Percentiles rank a stretch among this genome's conserved stretches.
These are phyloP conservation scores for Brachypteracias leptosomus DNA, from an alignment of 2,113 vertebrate species.

Conservation along the genomic window DNA sequence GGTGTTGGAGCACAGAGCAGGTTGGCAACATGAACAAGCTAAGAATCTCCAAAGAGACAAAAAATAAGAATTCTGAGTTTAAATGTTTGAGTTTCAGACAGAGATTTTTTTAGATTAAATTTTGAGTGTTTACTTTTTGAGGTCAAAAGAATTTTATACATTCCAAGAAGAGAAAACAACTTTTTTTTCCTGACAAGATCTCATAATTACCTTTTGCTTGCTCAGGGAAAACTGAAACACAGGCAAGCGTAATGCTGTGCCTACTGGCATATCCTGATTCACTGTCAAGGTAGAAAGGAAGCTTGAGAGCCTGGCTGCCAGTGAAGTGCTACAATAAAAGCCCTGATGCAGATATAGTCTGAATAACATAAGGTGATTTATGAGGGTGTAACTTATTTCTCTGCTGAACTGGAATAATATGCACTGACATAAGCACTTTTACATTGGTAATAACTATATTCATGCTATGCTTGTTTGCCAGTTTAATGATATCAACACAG, in stretches of 20 bases:
- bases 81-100: not conserved
- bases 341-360: not conserved
- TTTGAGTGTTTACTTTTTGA: not conserved
- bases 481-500: not conserved
- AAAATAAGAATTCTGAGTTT: not conserved
- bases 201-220: not conserved
- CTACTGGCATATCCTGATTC: not conserved
- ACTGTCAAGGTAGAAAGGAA: not conserved
- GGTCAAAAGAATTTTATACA: not conserved
- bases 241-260: not conserved
- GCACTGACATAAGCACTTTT: not conserved
- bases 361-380: not conserved
- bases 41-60: not conserved
- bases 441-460: not conserved
- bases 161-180: not conserved
- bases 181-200: not conserved
- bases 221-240: not conserved
- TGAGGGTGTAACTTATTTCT: not conserved
- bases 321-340: not conserved
- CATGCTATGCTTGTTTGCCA: not conserved
- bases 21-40: not conserved
- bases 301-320: not conserved
- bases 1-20: not conserved
- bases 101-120: not conserved
- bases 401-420: not conserved